Base-by-base conservation (phyloP, 1,140 invertebrate genomes). In the Papilio polyxenes region DNA sequence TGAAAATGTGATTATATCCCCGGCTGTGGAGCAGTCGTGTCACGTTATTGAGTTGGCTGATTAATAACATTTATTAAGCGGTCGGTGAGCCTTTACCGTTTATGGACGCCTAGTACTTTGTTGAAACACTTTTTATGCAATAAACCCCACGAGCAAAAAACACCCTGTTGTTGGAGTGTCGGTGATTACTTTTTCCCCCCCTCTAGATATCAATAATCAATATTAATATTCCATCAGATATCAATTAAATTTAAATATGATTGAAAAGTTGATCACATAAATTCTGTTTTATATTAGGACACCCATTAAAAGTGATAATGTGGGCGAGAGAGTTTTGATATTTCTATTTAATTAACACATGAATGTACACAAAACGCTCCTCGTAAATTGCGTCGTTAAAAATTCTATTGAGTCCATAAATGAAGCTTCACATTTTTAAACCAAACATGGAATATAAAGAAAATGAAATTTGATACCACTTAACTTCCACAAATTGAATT, bases 81-180 rank as follows among this genome's bases (percentile, higher is more conserved):
- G 44, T 62, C 77, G 51, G 37, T 44, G 77, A 62, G 56, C 53
- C 17, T 79, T 65, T 20, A 40, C 40, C 56, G 31, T 7, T 79
- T 79, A 79, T 65, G 37, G 31, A 17, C 77, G 77, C 77, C 77
- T 79, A 15, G 75, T 77, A 53, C 49, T 15, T 37, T 20, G 62
- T 37, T 20, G 62, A 23, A 11, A 65, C 23, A 23, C 20, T 62
- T 3, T n/a, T 62, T 62, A 62, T n/a, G 59, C 7, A 62, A 23
- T 17, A 5, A 6, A 17, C 51, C 23, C 23, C 23, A 31, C 23
- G 2, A 31, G 23, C 23, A 31, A 31, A 31, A 31, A 31, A 31
- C 23, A 31, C 2, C 23, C 23, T 31, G 23, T 31, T 31, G 23
- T 31, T 31, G 23, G 23, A 31, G 23, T 31, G 23, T 31, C 23